Conservation (phyloP, 2,113 vertebrate genomes). For the Nematolebias whitei region DNA sequence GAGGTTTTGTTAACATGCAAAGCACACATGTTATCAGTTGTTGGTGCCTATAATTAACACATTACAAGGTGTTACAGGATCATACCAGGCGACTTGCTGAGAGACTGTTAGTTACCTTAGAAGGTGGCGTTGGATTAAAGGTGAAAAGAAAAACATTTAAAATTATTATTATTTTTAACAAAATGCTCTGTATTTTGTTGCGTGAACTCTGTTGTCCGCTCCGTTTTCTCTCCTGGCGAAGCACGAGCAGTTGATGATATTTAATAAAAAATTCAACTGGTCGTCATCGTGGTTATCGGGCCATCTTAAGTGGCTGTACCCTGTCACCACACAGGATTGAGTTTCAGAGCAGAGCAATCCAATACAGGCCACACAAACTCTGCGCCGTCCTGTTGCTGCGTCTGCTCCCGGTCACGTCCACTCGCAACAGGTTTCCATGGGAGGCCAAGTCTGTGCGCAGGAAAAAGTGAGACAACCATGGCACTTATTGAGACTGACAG, state of each 20-base stretch:
- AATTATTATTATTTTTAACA: slow-evolving; percentile 1
- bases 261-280: slow-evolving; percentile 79
- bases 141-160: background rate
- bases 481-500: slow-evolving; percentile 24
- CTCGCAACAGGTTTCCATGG: slow-evolving; percentile 65
- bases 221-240: slow-evolving; percentile 18
- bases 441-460: slow-evolving; percentile 55
- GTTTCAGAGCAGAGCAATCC: slow-evolving; percentile 80
- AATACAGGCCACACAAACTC: slow-evolving; percentile 78
- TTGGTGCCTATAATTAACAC: slow-evolving; percentile 46
- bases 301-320: slow-evolving; percentile 83
- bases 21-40: slow-evolving; percentile 53
- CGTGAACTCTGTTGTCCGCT: slow-evolving; percentile 9
- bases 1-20: slow-evolving; percentile 65
- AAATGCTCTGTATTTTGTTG: slow-evolving; percentile 2
- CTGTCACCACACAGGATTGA: slow-evolving; percentile 77
- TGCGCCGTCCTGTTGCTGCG: slow-evolving; percentile 73
- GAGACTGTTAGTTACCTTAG: slow-evolving; percentile 42
- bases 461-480: slow-evolving; percentile 28
- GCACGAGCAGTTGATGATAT: slow-evolving; percentile 66
- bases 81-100: slow-evolving; percentile 20
- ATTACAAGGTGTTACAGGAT: slow-evolving; percentile 30
- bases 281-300: slow-evolving; percentile 76
- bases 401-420: slow-evolving; percentile 72
- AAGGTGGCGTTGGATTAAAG: slow-evolving; percentile 26